Base-by-base conservation (phyloP, 2,113 vertebrate genomes). In the Crotophaga sulcirostris region DNA sequence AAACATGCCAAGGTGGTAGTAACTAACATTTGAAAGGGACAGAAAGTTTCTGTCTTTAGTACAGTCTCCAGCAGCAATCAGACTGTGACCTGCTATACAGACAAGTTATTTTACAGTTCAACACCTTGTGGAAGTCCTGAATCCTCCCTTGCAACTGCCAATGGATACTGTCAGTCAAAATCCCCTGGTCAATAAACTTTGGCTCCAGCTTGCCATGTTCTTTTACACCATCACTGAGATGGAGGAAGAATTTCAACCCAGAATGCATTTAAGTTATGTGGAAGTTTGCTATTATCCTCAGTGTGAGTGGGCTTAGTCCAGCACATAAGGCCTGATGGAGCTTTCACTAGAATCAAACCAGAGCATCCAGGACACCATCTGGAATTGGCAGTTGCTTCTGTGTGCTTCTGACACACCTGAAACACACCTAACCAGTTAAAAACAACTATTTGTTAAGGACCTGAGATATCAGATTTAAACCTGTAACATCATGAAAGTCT, bases 301-400 rank as follows among this genome's bases (percentile, higher is more conserved):
- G 11, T 3, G 10, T 13, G 74, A 47, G 49, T 82, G 87, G 81
- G 9, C 13, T 23, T 6, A 10, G 59, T 23, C 77, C 87, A 45
- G 42, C 0, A 4, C 4, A 4, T 0, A 1, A 52, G 20, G n/a
- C 70, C 51, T 33, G 66, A 10, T 31, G 36, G 40, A 54, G n/a
- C 63, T 72, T 36, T 52, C 70, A 10, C 34, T 80, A 33, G 79
- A 51, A 42, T 38, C 1, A 9, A 29, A 73, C 9, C 45, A 51
- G 63, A 88, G 33, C 63, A 25, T 29, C 44, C 77, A 64, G 47
- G 40, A 40, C 34, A 36, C 24, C 40, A 9, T 13, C 24, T 72
- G 62, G 62, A 82, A 3, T 5, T 31, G 25, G 56, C 44, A 80
- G 58, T 42, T 59, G 17, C 62, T 63, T 33, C 87, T 79, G 15